phyloP scores from a whole-genome alignment of 37 sponge, comb jelly and placozoan species.

The Chondrilla cf. caribensis region DNA sequence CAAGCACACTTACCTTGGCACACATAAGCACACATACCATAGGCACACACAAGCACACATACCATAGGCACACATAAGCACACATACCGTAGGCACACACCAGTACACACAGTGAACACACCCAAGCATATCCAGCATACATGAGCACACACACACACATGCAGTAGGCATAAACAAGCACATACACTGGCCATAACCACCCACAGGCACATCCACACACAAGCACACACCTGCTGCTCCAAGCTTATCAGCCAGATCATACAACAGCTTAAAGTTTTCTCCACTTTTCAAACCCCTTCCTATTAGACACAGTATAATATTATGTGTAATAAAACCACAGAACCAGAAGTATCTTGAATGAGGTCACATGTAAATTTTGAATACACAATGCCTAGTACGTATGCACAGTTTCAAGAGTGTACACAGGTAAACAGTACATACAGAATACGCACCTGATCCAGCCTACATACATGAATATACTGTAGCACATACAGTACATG shows the following conservation, averaged over 20 bases:
- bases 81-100: no score
- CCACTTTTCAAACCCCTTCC: constrained; percentile 98
- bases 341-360: background rate
- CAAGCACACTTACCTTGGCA: no score
- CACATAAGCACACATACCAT: no score
- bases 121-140: background rate
- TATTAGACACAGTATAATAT: constrained; percentile 2
- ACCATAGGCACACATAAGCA: no score
- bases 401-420: background rate
- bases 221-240: constrained; percentile 79
- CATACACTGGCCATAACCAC: no score
- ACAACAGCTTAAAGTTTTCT: constrained; percentile 95
- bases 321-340: background rate
- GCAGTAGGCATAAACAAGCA: no score
- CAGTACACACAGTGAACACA: no score
- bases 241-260: constrained; percentile 94
- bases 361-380: background rate
- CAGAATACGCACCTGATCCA: no score
- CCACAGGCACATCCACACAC: no score
- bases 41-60: no score
- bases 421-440: background rate
- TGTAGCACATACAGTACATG: no score
- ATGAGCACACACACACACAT: background rate
- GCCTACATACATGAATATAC: no score
- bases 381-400: background rate